Conservation (phyloP, 1,140 invertebrate genomes). For the Leptinotarsa texana region DNA sequence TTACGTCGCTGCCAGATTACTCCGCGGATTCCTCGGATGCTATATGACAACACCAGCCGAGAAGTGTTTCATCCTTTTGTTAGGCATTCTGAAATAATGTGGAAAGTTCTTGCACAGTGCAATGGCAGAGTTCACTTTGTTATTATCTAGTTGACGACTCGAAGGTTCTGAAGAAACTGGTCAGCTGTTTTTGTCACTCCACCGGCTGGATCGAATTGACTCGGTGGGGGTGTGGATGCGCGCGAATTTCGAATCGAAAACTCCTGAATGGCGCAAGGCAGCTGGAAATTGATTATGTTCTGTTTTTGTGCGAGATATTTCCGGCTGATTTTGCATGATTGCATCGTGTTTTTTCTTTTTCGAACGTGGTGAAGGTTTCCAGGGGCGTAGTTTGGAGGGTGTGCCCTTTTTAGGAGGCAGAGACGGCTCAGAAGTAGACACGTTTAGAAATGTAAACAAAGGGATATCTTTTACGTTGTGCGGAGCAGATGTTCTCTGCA, state of each 20-base stretch:
- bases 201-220: neutral
- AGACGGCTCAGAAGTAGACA: too few relatives aligned
- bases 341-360: neutral
- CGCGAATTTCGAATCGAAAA: conserved; percentile 11
- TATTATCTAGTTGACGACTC: conserved; percentile 21
- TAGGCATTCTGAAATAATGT: conserved; percentile 22
- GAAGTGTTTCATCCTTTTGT: conserved; percentile 18
- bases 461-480: too few relatives aligned
- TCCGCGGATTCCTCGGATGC: conserved; percentile 20
- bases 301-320: neutral
- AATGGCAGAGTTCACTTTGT: conserved; percentile 1
- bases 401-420: too few relatives aligned
- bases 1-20: conserved; percentile 14
- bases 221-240: conserved; percentile 6
- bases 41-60: conserved; percentile 20
- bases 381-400: neutral
- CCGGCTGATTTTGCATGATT: conserved; percentile 2
- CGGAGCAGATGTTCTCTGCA: neutral
- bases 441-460: too few relatives aligned
- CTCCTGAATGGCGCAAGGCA: conserved; percentile 9
- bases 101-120: conserved; percentile 21
- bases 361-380: neutral
- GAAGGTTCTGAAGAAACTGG: conserved; percentile 21
- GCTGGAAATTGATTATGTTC: conserved; percentile 4
- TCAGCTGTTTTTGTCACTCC: conserved; percentile 28